Conservation (phyloP, 1,140 invertebrate genomes). For the Achatina immaculata region DNA sequence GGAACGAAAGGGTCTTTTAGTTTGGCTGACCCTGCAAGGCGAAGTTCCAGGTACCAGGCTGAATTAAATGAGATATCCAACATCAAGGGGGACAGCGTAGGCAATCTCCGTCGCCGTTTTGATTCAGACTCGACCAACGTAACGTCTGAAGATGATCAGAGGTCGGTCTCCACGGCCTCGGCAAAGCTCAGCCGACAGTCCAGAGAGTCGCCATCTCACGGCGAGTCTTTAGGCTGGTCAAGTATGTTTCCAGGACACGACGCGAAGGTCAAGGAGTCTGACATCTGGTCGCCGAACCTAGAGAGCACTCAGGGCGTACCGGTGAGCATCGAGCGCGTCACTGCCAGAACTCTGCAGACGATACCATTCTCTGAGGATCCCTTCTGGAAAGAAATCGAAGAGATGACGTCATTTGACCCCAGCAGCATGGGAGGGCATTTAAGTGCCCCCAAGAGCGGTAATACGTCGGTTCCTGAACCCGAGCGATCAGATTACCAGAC, state of each 20-base stretch:
- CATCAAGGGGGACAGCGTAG: conserved; percentile 55
- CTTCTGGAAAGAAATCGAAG: conserved; percentile 67
- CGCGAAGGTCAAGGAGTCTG: conserved; percentile 49
- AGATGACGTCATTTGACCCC: conserved; percentile 62
- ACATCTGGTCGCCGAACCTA: conserved; percentile 65
- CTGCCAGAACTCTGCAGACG: conserved; percentile 64
- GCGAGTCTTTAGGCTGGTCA: conserved; percentile 39
- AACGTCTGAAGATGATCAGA: conserved; percentile 46
- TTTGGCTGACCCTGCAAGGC: conserved; percentile 15
- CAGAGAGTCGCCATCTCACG: conserved; percentile 36
- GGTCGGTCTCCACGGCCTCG: conserved; percentile 40
- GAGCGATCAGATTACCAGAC: conserved; percentile 26
- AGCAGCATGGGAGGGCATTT: conserved; percentile 38
- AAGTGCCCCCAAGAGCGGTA: not conserved
- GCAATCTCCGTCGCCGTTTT: conserved; percentile 55
- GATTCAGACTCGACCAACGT: conserved; percentile 45
- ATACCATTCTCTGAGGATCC: conserved; percentile 67
- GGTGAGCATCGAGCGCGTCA: conserved; percentile 65
- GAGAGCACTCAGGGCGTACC: conserved; percentile 57
- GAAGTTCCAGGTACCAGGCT: conserved; percentile 57
- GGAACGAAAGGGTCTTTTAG: not conserved
- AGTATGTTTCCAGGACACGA: conserved; percentile 45
- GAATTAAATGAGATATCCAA: conserved; percentile 60
- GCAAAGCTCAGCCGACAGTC: conserved; percentile 22
- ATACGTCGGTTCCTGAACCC: not conserved